These are phyloP conservation scores for Pseudobourletiella spinata DNA, from an alignment of 1,140 invertebrate species.

Conservation along the genomic window DNA sequence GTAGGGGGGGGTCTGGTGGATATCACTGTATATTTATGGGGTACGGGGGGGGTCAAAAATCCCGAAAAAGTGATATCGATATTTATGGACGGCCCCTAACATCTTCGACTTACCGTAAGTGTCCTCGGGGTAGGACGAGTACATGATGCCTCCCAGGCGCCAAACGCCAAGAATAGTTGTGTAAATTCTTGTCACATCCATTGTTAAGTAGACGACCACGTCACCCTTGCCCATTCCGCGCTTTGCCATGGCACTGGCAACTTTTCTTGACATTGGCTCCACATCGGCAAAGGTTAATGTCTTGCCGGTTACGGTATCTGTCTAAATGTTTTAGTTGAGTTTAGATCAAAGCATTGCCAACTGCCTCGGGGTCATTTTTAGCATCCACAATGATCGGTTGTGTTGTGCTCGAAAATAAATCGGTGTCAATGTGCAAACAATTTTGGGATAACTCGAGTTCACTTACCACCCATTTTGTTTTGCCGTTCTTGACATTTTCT, in stretches of 20 bases:
- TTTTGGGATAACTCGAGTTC: no score
- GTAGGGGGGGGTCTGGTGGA: no score
- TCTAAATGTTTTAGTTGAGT: conserved; percentile 17
- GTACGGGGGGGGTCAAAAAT: no score
- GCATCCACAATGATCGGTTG: neutral
- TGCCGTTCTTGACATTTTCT: conserved; percentile 16
- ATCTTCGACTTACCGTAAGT: conserved; percentile 15
- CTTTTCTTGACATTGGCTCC: conserved; percentile 22
- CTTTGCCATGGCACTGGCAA: conserved; percentile 27
- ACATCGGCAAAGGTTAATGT: conserved; percentile 25
- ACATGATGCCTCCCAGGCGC: conserved; percentile 30
- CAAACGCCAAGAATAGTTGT: conserved; percentile 28
- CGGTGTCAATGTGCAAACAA: neutral
- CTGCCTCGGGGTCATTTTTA: neutral
- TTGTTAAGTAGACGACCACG: conserved; percentile 27
- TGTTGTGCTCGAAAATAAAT: conserved; percentile 2
- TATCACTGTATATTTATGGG: no score
- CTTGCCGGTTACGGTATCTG: conserved; percentile 26
- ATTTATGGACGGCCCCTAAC: neutral
- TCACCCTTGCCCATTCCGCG: conserved; percentile 35
- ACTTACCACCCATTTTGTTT: conserved; percentile 33
- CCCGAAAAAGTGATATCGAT: no score
- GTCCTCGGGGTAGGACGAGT: conserved; percentile 34
- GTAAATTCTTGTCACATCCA: conserved; percentile 30
- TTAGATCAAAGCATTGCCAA: neutral